These are phyloP conservation scores for Neelides sp. DNA, from an alignment of 1,140 invertebrate species.

Conservation along the genomic window DNA sequence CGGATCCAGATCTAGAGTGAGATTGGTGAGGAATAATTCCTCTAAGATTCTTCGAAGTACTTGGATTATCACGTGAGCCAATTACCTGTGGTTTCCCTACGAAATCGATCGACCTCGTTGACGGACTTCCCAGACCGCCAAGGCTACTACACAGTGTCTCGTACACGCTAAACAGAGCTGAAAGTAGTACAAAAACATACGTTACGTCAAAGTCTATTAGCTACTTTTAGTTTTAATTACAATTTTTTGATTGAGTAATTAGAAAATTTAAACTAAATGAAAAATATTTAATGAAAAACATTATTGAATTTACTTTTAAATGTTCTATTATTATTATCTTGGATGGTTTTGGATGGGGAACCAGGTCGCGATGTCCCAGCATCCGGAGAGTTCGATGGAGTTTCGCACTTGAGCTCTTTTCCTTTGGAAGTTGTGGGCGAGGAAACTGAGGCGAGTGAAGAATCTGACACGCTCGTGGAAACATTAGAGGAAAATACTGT, in stretches of 20 bases:
- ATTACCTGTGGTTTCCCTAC: neutral
- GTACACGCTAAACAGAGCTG: slow-evolving; percentile 25
- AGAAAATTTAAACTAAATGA: slow-evolving; percentile 6
- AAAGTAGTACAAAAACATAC: slow-evolving; percentile 18
- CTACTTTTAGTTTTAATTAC: too few species aligned
- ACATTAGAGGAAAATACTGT: slow-evolving; percentile 24
- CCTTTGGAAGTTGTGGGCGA: neutral
- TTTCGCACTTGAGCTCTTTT: slow-evolving; percentile 19
- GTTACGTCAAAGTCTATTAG: too few species aligned
- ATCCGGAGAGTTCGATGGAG: slow-evolving; percentile 28
- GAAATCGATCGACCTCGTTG: slow-evolving; percentile 4
- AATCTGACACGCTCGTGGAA: slow-evolving; percentile 15
- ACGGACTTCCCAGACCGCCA: slow-evolving; percentile 16
- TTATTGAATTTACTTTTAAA: slow-evolving; percentile 24
- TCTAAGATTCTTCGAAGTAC: too few species aligned
- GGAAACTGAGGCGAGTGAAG: slow-evolving; percentile 14
- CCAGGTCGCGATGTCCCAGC: slow-evolving; percentile 24
- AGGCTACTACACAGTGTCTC: slow-evolving; percentile 17
- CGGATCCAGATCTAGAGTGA: too few species aligned
- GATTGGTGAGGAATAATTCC: too few species aligned
- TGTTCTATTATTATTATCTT: slow-evolving; percentile 15
- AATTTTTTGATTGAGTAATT: too few species aligned
- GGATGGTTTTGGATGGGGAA: slow-evolving; percentile 15
- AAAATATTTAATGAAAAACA: neutral
- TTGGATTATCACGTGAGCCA: neutral